These are phyloP conservation scores for Lochmaea capreae DNA, from an alignment of 2,888 invertebrate genomes.

Conservation along the genomic window DNA sequence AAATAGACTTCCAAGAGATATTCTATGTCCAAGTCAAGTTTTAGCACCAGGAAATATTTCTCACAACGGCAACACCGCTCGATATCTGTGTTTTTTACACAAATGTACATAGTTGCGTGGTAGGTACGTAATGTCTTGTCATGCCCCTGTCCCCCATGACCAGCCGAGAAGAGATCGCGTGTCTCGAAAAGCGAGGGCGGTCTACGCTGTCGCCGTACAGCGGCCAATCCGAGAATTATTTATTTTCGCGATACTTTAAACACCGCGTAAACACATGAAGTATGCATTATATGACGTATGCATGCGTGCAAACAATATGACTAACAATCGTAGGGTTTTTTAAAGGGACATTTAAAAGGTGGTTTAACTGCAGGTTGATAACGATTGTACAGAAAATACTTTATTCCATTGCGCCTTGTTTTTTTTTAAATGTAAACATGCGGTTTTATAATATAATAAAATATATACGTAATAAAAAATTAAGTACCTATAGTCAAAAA, in stretches of 20 bases:
- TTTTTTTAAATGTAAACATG: too few relatives aligned
- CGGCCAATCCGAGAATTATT: constrained; percentile 13
- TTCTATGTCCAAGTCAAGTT: too few relatives aligned
- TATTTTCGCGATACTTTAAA: constrained; percentile 12
- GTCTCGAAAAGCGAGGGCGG: constrained; percentile 13
- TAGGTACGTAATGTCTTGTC: constrained; percentile 20
- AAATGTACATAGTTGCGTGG: constrained; percentile 11
- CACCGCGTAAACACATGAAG: constrained; percentile 2
- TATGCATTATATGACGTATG: neutral
- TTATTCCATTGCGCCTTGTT: neutral
- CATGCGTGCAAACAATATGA: constrained; percentile 8
- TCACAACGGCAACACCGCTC: constrained; percentile 15
- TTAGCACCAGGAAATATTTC: constrained; percentile 11
- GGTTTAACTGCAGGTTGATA: neutral
- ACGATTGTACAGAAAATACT: neutral
- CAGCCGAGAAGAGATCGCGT: constrained; percentile 8
- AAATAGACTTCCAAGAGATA: too few relatives aligned
- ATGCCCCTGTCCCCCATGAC: constrained; percentile 16
- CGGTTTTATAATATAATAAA: too few relatives aligned
- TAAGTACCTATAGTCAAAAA: too few relatives aligned
- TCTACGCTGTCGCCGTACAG: constrained; percentile 2
- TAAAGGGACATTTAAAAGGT: constrained; percentile 5
- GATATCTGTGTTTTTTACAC: neutral
- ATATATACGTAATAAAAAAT: too few relatives aligned
- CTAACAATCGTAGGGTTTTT: constrained; percentile 1